Evolutionary conservation across 2,888 invertebrate genomes (phyloP).

Genomic region (Agrenia bidenticulata): DNA sequence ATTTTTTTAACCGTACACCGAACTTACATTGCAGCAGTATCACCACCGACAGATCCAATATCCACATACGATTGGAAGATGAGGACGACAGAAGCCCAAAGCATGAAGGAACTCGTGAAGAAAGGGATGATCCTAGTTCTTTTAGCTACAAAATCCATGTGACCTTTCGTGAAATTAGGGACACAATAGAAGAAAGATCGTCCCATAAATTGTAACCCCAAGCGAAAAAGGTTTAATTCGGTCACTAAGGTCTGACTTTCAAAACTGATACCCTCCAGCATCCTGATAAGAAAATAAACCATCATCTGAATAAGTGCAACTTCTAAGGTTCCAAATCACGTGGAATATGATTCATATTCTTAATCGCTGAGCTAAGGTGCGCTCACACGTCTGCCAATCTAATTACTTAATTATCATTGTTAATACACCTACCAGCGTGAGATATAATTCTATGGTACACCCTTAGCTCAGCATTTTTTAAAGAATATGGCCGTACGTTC

Average conservation of each 20-base stretch:
- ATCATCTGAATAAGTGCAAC: too few relatives aligned
- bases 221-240: constrained; percentile 5
- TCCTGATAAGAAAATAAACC: constrained; percentile 16
- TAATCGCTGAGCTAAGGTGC: too few relatives aligned
- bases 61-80: constrained; percentile 19
- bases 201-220: constrained; percentile 2
- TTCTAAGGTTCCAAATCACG: too few relatives aligned
- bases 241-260: constrained; percentile 34
- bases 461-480: too few relatives aligned
- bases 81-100: constrained; percentile 28
- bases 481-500: too few relatives aligned
- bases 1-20: too few relatives aligned
- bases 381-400: too few relatives aligned
- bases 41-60: constrained; percentile 14
- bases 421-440: too few relatives aligned
- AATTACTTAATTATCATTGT: too few relatives aligned
- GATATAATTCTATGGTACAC: too few relatives aligned
- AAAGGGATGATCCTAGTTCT: constrained; percentile 19
- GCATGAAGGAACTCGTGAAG: constrained; percentile 16
- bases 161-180: constrained; percentile 18
- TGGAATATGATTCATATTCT: too few relatives aligned
- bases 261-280: constrained; percentile 28
- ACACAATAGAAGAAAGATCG: constrained; percentile 18
- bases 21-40: not conserved
- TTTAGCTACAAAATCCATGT: constrained; percentile 31